Evolutionary conservation across 1,140 invertebrate genomes (phyloP), one percentile per base, ranked within the genome.

Genomic region (Aphelinus atriplicis): DNA sequence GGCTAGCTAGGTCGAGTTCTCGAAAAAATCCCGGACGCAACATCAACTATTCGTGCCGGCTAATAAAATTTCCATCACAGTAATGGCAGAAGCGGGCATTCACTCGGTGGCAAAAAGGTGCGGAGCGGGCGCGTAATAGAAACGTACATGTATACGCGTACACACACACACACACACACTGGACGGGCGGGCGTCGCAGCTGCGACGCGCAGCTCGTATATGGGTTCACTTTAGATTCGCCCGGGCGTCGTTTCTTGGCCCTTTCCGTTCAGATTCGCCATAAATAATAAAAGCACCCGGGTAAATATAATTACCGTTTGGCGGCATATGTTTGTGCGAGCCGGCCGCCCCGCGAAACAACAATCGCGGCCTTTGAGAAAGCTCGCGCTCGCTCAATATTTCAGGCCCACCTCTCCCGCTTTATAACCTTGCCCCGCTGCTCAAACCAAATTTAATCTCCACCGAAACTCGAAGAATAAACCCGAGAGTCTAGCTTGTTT

Each of bases 301-400:
- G 82, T 82, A 84, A 85, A 85, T 85, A 85, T 85, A 85, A 85
- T 85, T 85, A 84, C 79, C 81, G 78, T 42, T 3, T 9, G 26
- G 60, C 9, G 53, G n/a, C 57, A 60, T 26, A 60, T 60, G 57
- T 60, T 60, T 60, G 57, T 3, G 80, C 79, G 78, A 75, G 79
- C 79, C 69, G 60, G 73, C 70, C 48, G 63, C 70, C 67, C 69
- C 51, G 61, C 76, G 73, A 56, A 69, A 81, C 77, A 82, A 83
- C 81, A 83, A 83, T 82, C 66, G 78, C 57, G 69, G 70, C 74
- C 77, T 80, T 80, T 82, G 69, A 80, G 81, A 80, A 77, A 76
- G 65, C 65, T 63, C 53, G 43, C 26, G 26, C 26, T 26, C 26
- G 26, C 26, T 26, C 26, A 26, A 26, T 26, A 26, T 26, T 26